Conservation (phyloP, 2,888 invertebrate genomes). For the Diplolepis rosae region DNA sequence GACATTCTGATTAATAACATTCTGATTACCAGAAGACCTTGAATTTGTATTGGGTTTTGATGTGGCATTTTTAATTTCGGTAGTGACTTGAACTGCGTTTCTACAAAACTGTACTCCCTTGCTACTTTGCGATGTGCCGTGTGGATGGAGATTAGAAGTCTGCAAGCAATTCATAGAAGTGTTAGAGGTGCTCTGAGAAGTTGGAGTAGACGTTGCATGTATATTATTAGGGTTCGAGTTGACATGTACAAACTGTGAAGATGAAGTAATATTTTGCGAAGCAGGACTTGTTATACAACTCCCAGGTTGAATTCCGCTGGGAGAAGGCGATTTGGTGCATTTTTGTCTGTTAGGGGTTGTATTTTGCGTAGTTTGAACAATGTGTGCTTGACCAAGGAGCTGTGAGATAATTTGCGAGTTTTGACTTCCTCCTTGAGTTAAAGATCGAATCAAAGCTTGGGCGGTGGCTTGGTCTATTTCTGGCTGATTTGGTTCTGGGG, state of each 20-base stretch:
- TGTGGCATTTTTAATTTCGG: background rate
- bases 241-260: conserved; percentile 63
- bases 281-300: conserved; percentile 50
- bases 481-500: conserved; percentile 74
- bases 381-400: conserved; percentile 64
- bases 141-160: conserved; percentile 37
- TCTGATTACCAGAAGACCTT: conserved; percentile 1
- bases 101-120: conserved; percentile 7
- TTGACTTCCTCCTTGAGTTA: conserved; percentile 67
- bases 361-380: conserved; percentile 52
- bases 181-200: background rate
- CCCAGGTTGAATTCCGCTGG: conserved; percentile 1
- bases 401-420: conserved; percentile 71
- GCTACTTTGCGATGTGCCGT: background rate
- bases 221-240: conserved; percentile 43
- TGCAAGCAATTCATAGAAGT: conserved; percentile 22
- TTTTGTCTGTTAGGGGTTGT: conserved; percentile 55
- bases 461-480: conserved; percentile 70
- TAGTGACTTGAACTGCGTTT: background rate
- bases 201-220: conserved; percentile 43
- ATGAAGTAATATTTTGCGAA: conserved; percentile 57
- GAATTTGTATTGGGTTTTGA: background rate
- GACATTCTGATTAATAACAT: conserved; percentile 36
- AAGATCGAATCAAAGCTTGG: conserved; percentile 68
- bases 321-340: conserved; percentile 59